Percentiles rank a stretch among this genome's conserved stretches.
phyloP scores from a whole-genome alignment of 92 coral and sea anemone species.

The Epizoanthus stellaris region DNA sequence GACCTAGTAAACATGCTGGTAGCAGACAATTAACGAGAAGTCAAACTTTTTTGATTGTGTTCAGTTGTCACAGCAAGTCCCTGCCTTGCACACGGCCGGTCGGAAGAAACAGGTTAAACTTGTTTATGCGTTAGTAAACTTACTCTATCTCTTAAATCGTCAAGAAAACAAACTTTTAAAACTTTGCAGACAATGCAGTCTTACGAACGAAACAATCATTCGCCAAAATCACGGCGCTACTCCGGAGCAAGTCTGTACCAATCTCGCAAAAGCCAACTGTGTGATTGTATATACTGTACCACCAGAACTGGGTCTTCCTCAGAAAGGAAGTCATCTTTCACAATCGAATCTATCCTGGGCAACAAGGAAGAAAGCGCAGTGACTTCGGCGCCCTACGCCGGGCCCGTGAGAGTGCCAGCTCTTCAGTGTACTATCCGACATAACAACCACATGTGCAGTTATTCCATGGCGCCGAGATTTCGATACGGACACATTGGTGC shows the following conservation, averaged over 20 bases:
- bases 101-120: not conserved
- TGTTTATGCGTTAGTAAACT: not conserved
- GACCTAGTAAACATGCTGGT: slow-evolving; percentile 29
- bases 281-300: slow-evolving; percentile 20
- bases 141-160: not conserved
- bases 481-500: slow-evolving; percentile 14
- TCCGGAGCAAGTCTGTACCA: not conserved
- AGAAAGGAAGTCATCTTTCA: slow-evolving; percentile 17
- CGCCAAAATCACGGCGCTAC: not conserved
- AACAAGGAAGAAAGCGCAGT: slow-evolving; percentile 10
- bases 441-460: slow-evolving; percentile 3
- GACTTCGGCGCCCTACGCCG: not conserved
- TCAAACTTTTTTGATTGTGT: slow-evolving; percentile 6
- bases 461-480: slow-evolving; percentile 1
- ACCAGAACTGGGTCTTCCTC: not conserved
- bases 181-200: slow-evolving; percentile 24
- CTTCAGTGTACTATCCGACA: not conserved
- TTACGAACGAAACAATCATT: slow-evolving; percentile 4
- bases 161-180: not conserved
- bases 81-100: not conserved
- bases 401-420: not conserved
- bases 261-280: not conserved
- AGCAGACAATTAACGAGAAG: slow-evolving; percentile 16
- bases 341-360: slow-evolving; percentile 39
- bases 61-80: slow-evolving; percentile 1